These are phyloP conservation scores for Pristionchus arcanus DNA, from an alignment of 2,888 invertebrate species.

Conservation along the genomic window DNA sequence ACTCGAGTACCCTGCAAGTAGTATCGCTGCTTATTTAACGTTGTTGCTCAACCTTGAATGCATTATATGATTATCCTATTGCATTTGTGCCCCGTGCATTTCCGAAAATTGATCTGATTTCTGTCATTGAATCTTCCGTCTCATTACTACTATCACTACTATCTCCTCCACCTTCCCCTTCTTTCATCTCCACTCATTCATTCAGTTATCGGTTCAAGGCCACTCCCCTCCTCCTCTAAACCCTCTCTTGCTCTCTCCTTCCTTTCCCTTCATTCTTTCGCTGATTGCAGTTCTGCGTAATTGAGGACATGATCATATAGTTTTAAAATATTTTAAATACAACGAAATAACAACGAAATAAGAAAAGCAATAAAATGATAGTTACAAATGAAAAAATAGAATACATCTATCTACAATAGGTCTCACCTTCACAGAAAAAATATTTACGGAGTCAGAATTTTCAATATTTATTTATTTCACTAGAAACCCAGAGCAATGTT, in stretches of 20 bases:
- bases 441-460: too few species aligned
- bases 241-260: neutral
- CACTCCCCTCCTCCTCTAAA: neutral
- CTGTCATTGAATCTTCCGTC: neutral
- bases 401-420: too few species aligned
- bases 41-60: too few species aligned
- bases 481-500: too few species aligned
- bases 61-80: neutral
- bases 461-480: too few species aligned
- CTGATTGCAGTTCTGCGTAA: neutral
- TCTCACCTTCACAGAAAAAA: too few species aligned
- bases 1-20: too few species aligned
- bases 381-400: too few species aligned
- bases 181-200: conserved; percentile 41
- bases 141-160: conserved; percentile 45
- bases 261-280: neutral
- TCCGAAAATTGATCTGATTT: conserved; percentile 7
- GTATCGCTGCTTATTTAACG: too few species aligned
- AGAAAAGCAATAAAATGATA: too few species aligned
- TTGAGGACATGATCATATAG: neutral
- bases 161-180: neutral
- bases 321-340: too few species aligned
- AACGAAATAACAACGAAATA: too few species aligned
- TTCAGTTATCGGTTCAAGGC: conserved; percentile 51
- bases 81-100: neutral